phyloP scores from a whole-genome alignment of 2,888 invertebrate genomes.

The Polydrusus tereticollis region DNA sequence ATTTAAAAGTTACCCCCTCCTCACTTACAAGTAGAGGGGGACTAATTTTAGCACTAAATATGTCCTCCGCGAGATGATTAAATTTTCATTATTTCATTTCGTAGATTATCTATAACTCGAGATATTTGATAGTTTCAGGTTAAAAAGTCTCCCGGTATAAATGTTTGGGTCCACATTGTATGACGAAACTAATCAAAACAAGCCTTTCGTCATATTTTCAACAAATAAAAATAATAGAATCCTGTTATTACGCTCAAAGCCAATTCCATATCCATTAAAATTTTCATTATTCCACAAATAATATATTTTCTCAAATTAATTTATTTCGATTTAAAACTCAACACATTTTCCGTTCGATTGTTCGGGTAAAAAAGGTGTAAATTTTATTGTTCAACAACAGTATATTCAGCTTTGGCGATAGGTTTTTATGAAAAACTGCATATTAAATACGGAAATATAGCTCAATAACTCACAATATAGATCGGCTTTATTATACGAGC shows the following conservation, averaged over 20 bases:
- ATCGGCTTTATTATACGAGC: background rate
- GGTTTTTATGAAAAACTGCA: background rate
- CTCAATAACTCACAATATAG: constrained; percentile 13
- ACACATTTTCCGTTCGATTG: background rate
- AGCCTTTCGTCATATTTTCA: background rate
- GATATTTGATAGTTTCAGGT: too few relatives aligned
- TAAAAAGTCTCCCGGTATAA: too few relatives aligned
- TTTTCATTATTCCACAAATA: constrained; percentile 10
- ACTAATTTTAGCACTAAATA: too few relatives aligned
- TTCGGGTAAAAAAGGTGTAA: constrained; percentile 15
- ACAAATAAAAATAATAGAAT: constrained; percentile 9
- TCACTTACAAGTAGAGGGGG: too few relatives aligned
- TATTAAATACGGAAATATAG: constrained; percentile 1
- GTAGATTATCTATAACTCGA: too few relatives aligned
- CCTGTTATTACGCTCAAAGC: background rate
- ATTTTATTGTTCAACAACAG: constrained; percentile 14
- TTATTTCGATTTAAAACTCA: constrained; percentile 3
- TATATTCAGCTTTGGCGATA: constrained; percentile 5
- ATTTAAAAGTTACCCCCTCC: too few relatives aligned
- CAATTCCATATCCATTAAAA: constrained; percentile 9
- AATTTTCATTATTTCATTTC: too few relatives aligned
- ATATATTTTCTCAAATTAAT: constrained; percentile 3
- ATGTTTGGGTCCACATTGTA: too few relatives aligned
- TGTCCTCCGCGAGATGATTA: too few relatives aligned
- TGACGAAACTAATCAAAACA: background rate